Evolutionary conservation across 2,113 vertebrate genomes (phyloP), one percentile per base, ranked within the genome.

Genomic region (Lanius ludovicianus): DNA sequence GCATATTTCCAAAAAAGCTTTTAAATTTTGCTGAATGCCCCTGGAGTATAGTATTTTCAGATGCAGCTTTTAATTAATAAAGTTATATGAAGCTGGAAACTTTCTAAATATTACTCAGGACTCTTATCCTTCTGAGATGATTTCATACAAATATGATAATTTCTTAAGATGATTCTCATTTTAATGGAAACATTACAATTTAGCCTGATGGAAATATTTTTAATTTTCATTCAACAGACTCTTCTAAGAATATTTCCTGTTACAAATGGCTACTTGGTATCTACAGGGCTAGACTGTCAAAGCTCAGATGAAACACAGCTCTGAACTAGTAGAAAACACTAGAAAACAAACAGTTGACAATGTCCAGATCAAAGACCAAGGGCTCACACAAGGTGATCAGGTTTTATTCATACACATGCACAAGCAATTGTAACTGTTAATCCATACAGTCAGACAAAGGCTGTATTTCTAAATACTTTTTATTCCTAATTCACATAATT

Each of bases 391-490:
- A 93, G 56, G 55, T 56, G 69, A 91, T 94, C 87, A 78, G 73
- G 86, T 96, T 96, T 94, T 81, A 84, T 91, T 84, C 75, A 46
- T 42, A 86, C 2, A 10, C 84, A 92, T 85, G 78, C 15, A 5
- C 85, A 95, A 91, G 90, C 73, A 95, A 91, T 90, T 96, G 60
- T 74, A 96, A 93, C 74, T 95, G 73, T 71, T 94, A 97, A 95
- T 78, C 75, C 87, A 94, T 63, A 63, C 92, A 96, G 89, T 63
- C 90, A 89, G 92, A 93, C 89, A 88, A 97, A 97, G 52, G 22
- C 57, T 91, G 85, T 77, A 77, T 96, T 96, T 93, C 91, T 76
- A 79, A 68, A 56, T 59, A 74, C 55, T 76, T 93, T 47, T 22
- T 19, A 87, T 86, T 95, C 79, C 88, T 90, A 93, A 63, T 83